Evolutionary conservation across 2,113 vertebrate genomes (phyloP).

Genomic region (Podiceps cristatus): DNA sequence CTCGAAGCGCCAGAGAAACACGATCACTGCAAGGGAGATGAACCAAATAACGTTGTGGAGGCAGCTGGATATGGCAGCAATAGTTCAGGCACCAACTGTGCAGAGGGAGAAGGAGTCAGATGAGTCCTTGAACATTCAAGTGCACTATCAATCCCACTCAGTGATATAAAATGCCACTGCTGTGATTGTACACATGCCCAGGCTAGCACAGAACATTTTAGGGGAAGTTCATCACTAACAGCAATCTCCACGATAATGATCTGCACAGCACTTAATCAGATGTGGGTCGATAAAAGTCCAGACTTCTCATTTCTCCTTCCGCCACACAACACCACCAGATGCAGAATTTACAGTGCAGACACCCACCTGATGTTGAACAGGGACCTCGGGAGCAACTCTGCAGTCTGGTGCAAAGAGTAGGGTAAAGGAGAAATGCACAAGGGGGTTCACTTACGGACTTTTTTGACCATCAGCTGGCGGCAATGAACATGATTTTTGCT

Average conservation of each 20-base stretch:
- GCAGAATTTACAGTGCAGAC: neutral
- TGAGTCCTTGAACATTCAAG: neutral
- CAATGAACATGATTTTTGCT: neutral
- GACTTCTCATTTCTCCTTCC: neutral
- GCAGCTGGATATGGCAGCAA: neutral
- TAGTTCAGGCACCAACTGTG: neutral
- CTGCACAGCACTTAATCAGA: neutral
- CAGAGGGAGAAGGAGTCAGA: neutral
- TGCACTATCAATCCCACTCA: neutral
- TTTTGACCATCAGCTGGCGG: neutral
- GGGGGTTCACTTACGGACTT: neutral
- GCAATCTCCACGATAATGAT: neutral
- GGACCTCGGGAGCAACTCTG: neutral
- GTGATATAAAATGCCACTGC: neutral
- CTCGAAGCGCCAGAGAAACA: neutral
- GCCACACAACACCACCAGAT: neutral
- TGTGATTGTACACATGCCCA: neutral
- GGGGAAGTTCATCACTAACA: neutral
- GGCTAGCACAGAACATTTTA: neutral
- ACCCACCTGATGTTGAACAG: neutral
- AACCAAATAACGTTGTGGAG: neutral
- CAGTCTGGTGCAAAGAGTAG: neutral
- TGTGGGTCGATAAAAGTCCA: neutral
- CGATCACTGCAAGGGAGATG: fast-evolving
- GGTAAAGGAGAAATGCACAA: neutral